Evolutionary conservation across 2,113 vertebrate genomes (phyloP).

Genomic region (Pogonocichla stellata): DNA sequence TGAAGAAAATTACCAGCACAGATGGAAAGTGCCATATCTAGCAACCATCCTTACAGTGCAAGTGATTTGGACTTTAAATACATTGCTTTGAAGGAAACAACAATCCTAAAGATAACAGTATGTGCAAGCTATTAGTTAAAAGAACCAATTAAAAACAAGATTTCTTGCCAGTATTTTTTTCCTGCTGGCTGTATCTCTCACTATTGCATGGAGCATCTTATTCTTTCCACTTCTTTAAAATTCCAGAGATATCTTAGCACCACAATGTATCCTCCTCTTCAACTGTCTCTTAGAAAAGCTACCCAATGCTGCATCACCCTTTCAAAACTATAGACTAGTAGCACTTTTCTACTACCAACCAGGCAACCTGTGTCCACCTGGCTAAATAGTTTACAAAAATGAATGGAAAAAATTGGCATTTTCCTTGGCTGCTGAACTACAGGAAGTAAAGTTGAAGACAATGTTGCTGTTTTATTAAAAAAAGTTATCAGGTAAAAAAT

Average conservation of each 20-base stretch:
- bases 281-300: neutral
- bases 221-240: neutral
- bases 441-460: neutral
- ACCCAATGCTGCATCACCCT: neutral
- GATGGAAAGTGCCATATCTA: neutral
- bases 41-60: neutral
- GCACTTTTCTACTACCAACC: neutral
- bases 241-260: neutral
- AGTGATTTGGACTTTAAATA: neutral
- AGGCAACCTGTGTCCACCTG: neutral
- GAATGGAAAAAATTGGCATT: neutral
- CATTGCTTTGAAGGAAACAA: neutral
- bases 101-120: neutral
- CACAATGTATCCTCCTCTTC: neutral
- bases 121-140: neutral
- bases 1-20: neutral
- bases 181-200: neutral
- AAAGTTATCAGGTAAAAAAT: neutral
- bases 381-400: neutral
- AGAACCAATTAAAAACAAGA: neutral
- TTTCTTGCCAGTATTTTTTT: neutral
- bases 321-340: neutral
- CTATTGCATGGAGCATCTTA: neutral
- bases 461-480: neutral
- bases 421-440: neutral